These are phyloP conservation scores for Manis javanica DNA, from an alignment of 2,797 vertebrate genomes.

Conservation along the genomic window DNA sequence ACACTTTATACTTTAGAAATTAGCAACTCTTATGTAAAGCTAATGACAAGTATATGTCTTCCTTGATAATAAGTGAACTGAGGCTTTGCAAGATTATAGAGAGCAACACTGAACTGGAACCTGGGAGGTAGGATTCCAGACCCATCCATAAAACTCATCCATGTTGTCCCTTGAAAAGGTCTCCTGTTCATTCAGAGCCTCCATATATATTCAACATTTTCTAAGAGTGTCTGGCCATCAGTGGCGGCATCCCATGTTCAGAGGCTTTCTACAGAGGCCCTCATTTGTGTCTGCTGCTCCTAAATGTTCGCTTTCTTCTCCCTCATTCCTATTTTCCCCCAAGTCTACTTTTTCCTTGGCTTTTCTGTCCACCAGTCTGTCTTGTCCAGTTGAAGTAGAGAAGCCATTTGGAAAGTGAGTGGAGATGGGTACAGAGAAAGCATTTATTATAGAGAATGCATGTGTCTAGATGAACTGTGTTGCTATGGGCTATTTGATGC, in stretches of 20 bases:
- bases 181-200: not conserved
- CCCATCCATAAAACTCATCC: not conserved
- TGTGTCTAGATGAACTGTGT: not conserved
- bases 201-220: not conserved
- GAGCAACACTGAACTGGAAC: not conserved
- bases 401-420: not conserved
- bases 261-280: not conserved
- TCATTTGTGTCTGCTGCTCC: not conserved
- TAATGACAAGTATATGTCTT: not conserved
- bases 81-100: not conserved
- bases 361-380: not conserved
- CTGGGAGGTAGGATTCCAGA: not conserved
- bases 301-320: not conserved
- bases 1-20: not conserved
- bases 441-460: not conserved
- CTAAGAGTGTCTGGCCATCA: not conserved
- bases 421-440: not conserved
- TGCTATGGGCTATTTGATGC: not conserved
- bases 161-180: not conserved
- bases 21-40: not conserved
- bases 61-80: not conserved
- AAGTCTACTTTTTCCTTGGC: not conserved
- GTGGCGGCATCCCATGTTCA: not conserved
- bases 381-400: not conserved
- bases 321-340: not conserved